phyloP scores from a whole-genome alignment of 2,888 invertebrate species.

The Apodemia duryi region DNA sequence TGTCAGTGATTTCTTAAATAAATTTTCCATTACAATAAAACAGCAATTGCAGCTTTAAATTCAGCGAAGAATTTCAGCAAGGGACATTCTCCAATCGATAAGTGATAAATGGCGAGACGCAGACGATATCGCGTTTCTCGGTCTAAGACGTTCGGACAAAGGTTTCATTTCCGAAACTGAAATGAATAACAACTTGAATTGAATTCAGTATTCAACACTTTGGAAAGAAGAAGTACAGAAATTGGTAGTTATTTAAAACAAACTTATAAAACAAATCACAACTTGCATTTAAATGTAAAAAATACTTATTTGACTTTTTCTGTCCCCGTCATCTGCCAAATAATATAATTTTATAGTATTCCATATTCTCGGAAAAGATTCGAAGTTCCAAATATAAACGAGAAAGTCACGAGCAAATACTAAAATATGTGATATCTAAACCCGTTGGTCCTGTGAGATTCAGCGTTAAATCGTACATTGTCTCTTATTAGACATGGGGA shows the following conservation, averaged over 20 bases:
- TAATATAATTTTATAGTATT: too few species aligned
- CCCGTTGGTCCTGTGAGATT: not conserved
- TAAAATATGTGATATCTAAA: constrained; percentile 8
- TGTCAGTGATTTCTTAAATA: not conserved
- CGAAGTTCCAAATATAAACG: not conserved
- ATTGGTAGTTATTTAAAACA: not conserved
- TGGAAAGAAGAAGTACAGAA: not conserved
- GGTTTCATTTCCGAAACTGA: constrained; percentile 8
- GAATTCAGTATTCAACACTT: not conserved
- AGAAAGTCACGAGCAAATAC: constrained; percentile 1
- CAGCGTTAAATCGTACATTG: constrained; percentile 18
- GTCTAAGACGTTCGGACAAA: constrained; percentile 2
- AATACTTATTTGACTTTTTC: too few species aligned
- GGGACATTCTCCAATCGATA: constrained; percentile 7
- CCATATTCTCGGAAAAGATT: not conserved
- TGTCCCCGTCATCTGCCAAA: too few species aligned
- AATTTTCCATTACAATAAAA: not conserved
- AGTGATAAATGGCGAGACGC: constrained; percentile 7
- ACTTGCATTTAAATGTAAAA: not conserved
- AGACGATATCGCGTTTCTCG: constrained; percentile 5
- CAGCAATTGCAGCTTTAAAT: not conserved
- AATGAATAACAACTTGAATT: constrained; percentile 6
- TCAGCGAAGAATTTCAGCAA: not conserved
- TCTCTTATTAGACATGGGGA: constrained; percentile 31
- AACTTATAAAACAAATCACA: not conserved